Conservation (phyloP, 2,888 invertebrate species). For the Argyresthia albistria region DNA sequence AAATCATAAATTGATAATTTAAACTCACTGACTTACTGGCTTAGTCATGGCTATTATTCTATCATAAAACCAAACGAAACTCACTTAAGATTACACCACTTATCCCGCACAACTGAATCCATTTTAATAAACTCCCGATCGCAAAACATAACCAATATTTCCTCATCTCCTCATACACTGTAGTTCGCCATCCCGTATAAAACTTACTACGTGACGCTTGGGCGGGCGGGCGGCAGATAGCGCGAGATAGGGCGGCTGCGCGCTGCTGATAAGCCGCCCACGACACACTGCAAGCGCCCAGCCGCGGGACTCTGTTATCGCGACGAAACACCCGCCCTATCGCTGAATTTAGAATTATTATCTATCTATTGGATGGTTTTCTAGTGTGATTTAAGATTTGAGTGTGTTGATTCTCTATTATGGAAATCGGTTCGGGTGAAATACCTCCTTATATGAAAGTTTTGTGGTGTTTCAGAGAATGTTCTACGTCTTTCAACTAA, state of each 20-base stretch:
- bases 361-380: background rate
- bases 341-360: background rate
- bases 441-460: background rate
- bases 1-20: too few relatives aligned
- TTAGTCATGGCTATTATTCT: too few relatives aligned
- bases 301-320: background rate
- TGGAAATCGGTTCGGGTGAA: background rate
- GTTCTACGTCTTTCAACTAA: too few relatives aligned
- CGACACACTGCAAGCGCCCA: background rate
- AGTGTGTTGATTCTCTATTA: background rate
- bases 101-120: too few relatives aligned
- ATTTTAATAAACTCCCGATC: too few relatives aligned
- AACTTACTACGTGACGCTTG: background rate
- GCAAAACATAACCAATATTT: too few relatives aligned
- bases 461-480: too few relatives aligned
- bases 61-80: too few relatives aligned
- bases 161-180: too few relatives aligned
- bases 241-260: constrained; percentile 34
- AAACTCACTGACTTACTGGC: too few relatives aligned
- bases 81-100: too few relatives aligned
- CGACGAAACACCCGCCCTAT: background rate
- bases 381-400: background rate
- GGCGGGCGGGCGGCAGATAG: constrained; percentile 25
- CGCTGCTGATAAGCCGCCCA: background rate
- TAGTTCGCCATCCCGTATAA: too few relatives aligned